phyloP scores from a whole-genome alignment of 2,797 vertebrate genomes.

The Acipenser transmontanus region DNA sequence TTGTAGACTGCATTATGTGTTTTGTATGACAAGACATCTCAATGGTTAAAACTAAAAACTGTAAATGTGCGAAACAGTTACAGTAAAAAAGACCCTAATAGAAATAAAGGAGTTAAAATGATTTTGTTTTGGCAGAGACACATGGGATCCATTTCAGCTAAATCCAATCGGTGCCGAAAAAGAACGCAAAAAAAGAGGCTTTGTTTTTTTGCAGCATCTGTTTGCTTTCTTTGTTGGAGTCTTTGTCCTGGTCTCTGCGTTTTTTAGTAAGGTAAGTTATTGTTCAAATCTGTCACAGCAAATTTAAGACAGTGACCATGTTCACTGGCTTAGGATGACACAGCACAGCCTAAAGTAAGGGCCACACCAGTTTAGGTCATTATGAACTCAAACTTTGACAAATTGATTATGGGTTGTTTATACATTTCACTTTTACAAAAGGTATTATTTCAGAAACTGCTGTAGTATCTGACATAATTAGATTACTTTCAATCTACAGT shows the following conservation, averaged over 20 bases:
- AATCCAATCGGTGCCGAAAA: conserved; percentile 64
- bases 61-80: background rate
- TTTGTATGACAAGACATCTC: background rate
- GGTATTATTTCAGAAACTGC: background rate
- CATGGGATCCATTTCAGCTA: conserved; percentile 69
- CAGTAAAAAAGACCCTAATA: background rate
- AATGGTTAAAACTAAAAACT: background rate
- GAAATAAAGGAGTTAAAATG: background rate
- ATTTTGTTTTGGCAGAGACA: conserved; percentile 45
- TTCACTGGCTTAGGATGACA: too few relatives aligned
- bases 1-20: background rate
- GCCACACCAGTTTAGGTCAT: too few relatives aligned
- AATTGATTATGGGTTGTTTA: background rate
- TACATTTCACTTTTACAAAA: background rate
- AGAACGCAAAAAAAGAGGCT: conserved; percentile 52
- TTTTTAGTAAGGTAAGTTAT: conserved; percentile 58
- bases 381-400: too few relatives aligned
- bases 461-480: too few relatives aligned
- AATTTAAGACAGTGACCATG: background rate
- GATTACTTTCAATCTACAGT: too few relatives aligned
- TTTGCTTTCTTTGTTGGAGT: conserved; percentile 57
- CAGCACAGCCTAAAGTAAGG: too few relatives aligned
- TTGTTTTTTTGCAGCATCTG: conserved; percentile 49
- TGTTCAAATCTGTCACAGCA: background rate
- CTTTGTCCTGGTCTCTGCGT: conserved; percentile 48